These are phyloP conservation scores for Martes martes DNA, from an alignment of 2,113 vertebrate species.

Conservation along the genomic window DNA sequence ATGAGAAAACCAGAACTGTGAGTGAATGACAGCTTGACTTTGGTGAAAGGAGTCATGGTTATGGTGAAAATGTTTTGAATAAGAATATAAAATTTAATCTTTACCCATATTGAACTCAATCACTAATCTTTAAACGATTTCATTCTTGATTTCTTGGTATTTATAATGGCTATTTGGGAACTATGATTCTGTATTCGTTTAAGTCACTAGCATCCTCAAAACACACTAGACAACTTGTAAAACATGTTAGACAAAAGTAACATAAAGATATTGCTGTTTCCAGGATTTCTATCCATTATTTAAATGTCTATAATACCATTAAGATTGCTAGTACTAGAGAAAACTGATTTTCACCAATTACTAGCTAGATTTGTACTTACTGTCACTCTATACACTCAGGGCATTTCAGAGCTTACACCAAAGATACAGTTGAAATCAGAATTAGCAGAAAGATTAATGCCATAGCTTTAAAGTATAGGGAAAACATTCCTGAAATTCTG, in stretches of 20 bases:
- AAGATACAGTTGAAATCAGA: slow-evolving; percentile 14
- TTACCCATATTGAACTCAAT: not conserved
- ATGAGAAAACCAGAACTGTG: not conserved
- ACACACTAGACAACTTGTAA: not conserved
- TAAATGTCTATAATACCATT: not conserved
- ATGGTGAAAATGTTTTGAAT: not conserved
- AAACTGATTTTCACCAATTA: slow-evolving; percentile 30
- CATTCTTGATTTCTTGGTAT: not conserved
- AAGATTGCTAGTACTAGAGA: slow-evolving; percentile 46
- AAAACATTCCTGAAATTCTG: not conserved
- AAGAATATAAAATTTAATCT: not conserved
- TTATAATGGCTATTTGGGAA: not conserved
- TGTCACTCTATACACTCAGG: not conserved
- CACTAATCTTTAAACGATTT: not conserved
- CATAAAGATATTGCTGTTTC: not conserved
- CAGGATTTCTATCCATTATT: not conserved
- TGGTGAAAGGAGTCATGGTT: not conserved
- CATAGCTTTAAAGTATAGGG: not conserved
- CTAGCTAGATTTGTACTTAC: slow-evolving; percentile 31
- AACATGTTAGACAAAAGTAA: not conserved
- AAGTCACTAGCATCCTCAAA: not conserved
- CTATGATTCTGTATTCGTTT: not conserved
- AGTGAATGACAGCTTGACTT: not conserved
- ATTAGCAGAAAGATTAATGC: slow-evolving; percentile 52
- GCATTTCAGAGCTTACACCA: slow-evolving; percentile 15